A percentile compares a stretch with the other conserved stretches of the same genome.
phyloP scores from a whole-genome alignment of 2,797 vertebrate species.

The Girardinus metallicus region DNA sequence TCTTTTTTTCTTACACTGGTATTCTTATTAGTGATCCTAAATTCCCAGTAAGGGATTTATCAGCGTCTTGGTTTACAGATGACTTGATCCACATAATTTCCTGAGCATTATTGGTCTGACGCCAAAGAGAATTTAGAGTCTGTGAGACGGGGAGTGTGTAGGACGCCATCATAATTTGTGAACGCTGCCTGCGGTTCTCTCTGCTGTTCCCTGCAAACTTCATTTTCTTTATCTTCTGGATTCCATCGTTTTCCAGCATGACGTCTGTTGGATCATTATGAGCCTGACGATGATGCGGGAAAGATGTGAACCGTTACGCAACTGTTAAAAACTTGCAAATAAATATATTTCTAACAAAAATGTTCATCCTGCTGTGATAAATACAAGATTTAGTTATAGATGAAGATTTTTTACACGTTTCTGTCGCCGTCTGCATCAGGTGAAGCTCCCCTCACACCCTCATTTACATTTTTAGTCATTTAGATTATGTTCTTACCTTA shows the following conservation, averaged over 20 bases:
- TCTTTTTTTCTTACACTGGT: not conserved
- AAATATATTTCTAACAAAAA: not conserved
- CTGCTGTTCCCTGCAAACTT: constrained; percentile 18
- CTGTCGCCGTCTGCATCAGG: not conserved
- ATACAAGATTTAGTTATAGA: not conserved
- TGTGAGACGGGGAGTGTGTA: constrained; percentile 23
- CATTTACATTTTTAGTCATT: constrained; percentile 39
- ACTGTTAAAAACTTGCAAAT: not conserved
- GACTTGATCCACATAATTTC: constrained; percentile 35
- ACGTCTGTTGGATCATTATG: constrained; percentile 7
- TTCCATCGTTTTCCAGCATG: constrained; percentile 35
- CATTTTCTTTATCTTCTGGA: constrained; percentile 31
- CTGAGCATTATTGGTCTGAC: constrained; percentile 22
- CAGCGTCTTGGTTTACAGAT: not conserved
- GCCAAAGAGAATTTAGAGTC: constrained; percentile 4
- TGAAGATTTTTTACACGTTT: not conserved
- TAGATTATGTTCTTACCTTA: constrained; percentile 19
- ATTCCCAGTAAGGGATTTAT: constrained; percentile 23
- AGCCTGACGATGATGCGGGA: constrained; percentile 15
- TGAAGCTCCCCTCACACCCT: constrained; percentile 2
- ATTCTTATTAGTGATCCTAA: constrained; percentile 6
- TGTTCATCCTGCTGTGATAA: not conserved
- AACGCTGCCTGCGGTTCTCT: constrained; percentile 16
- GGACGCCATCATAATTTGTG: constrained; percentile 42
- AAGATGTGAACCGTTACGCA: not conserved